These are phyloP conservation scores for Holcopasites calliopsidis DNA, from an alignment of 1,140 invertebrate species.

Conservation along the genomic window DNA sequence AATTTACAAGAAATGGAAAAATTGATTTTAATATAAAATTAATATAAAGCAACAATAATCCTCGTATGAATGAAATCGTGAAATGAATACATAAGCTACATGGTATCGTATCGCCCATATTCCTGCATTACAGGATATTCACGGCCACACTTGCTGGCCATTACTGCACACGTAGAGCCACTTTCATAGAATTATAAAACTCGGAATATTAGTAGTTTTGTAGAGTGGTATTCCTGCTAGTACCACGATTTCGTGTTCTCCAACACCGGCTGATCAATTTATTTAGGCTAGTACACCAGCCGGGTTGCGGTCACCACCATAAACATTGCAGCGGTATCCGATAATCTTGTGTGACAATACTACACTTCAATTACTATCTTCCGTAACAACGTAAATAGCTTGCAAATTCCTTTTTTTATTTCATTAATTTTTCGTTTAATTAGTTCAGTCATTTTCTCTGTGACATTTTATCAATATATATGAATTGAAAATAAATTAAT, in stretches of 20 bases:
- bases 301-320: not conserved
- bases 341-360: not conserved
- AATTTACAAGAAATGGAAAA: no score
- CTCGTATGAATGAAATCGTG: no score
- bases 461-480: not conserved
- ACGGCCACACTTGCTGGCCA: not conserved
- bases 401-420: no score
- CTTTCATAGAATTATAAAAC: constrained; percentile 27
- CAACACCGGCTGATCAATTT: constrained; percentile 20
- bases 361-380: not conserved
- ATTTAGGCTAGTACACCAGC: constrained; percentile 2
- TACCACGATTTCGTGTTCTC: not conserved
- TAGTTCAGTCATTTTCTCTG: not conserved
- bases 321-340: not conserved
- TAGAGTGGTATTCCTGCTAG: no score
- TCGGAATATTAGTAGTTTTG: constrained; percentile 15
- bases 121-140: not conserved
- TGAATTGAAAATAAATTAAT: not conserved
- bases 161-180: not conserved
- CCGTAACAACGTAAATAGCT: not conserved
- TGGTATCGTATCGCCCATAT: not conserved
- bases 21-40: no score
- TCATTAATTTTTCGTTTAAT: not conserved
- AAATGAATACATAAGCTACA: no score
- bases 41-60: no score